Evolutionary conservation across 2,797 vertebrate species (phyloP), one percentile per base, ranked within the genome.

Genomic region (Microctenopoma steveboyesi): DNA sequence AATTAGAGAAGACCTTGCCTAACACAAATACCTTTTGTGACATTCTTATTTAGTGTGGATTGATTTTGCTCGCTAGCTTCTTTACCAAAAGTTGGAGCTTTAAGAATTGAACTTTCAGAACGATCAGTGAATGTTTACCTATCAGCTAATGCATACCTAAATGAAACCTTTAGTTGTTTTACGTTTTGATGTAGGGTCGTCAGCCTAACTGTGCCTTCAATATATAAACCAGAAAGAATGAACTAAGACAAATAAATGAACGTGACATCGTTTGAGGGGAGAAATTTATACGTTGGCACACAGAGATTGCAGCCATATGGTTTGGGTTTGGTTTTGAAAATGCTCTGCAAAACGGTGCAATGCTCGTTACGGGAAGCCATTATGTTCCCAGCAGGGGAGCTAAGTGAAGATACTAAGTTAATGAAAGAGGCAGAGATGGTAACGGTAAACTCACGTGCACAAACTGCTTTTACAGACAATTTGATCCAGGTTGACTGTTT

Each of bases 301-400:
- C 14, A 37, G 43, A 30, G 52, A 57, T 52, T 66, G 56, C 69
- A 74, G 69, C 76, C 88, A 90, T 69, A 58, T 86, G 84, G 72
- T 76, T 79, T 30, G 3, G 42, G 51, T 81, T 81, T 37, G 56
- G 54, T 58, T 77, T 57, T 76, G 62, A 45, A 33, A 18, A 35
- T 37, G 51, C 25, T 64, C 52, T 58, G 66, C 59, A 39, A 55
- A 67, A 51, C 66, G 46, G 45, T 51, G 46, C 57, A 42, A 35
- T 66, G 40, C n/a, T 66, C 72, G 67, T 80, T 78, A 74, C 76
- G 67, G 73, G 74, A 88, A 76, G 76, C 80, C 84, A 86, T 84
- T 69, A 68, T 79, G 84, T 60, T 79, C 80, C 59, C 83, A 71
- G 51, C 55, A 18, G 73, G 81, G 70, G 69, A 79, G 55, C 62